Evolutionary conservation across 2,113 vertebrate species (phyloP).

Genomic region (Butorides virescens): DNA sequence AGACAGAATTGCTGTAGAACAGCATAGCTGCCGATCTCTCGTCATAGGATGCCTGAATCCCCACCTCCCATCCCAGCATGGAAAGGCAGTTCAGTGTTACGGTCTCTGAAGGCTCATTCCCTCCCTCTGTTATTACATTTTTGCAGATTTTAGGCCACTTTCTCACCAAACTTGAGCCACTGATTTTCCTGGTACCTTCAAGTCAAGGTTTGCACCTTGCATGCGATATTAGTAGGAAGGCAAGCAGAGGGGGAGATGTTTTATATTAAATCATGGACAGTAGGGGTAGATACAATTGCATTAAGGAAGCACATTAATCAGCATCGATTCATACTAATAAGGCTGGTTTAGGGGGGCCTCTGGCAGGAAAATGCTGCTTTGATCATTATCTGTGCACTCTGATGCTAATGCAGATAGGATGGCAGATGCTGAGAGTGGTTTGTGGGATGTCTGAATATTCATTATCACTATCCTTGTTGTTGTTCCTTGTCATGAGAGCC

Average conservation of each 20-base stretch:
- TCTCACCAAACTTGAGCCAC: not conserved
- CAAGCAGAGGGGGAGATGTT: not conserved
- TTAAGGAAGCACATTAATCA: slow-evolving; percentile 52
- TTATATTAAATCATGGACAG: slow-evolving; percentile 5
- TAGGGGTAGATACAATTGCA: slow-evolving; percentile 34
- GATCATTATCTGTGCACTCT: slow-evolving; percentile 55
- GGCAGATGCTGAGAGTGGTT: slow-evolving; percentile 51
- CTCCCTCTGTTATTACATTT: not conserved
- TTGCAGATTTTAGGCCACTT: not conserved
- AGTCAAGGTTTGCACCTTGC: not conserved
- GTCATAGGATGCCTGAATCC: not conserved
- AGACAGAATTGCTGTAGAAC: not conserved
- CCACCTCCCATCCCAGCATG: not conserved
- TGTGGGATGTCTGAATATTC: slow-evolving; percentile 64
- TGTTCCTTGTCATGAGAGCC: slow-evolving; percentile 34
- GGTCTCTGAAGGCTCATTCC: not conserved
- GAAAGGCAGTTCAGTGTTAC: not conserved
- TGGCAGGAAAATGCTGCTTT: slow-evolving; percentile 62
- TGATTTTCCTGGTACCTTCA: not conserved
- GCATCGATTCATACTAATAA: slow-evolving; percentile 52
- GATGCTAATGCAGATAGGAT: slow-evolving; percentile 50
- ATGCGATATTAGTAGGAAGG: not conserved
- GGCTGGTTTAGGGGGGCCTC: slow-evolving; percentile 41
- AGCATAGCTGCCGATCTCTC: not conserved
- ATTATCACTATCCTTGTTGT: slow-evolving; percentile 37